Conservation (phyloP, 2,888 invertebrate species). For the Morpho deidamia region DNA sequence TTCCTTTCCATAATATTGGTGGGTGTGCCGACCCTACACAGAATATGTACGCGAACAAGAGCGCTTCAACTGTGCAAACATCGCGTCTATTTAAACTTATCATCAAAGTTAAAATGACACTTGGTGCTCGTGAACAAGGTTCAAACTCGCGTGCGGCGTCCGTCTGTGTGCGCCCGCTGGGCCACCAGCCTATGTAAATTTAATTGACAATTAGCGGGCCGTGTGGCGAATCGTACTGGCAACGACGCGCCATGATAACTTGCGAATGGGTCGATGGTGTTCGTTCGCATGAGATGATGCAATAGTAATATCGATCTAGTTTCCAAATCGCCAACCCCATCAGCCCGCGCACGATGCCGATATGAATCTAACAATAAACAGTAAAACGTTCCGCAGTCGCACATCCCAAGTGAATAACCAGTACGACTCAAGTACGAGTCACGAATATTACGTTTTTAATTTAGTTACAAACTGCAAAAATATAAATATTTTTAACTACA, state of each 20-base stretch:
- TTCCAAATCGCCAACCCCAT: no score
- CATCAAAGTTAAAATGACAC: not conserved
- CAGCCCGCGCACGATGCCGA: no score
- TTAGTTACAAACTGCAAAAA: no score
- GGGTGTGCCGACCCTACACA: not conserved
- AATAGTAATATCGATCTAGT: not conserved
- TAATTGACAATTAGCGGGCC: constrained; percentile 6
- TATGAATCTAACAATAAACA: no score
- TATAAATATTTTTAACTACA: no score
- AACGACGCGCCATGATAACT: not conserved
- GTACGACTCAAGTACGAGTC: no score
- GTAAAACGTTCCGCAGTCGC: no score
- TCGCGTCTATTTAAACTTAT: not conserved
- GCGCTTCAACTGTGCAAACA: constrained; percentile 8
- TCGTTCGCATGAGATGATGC: not conserved
- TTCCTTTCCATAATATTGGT: no score
- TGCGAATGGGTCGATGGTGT: not conserved
- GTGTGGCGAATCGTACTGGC: not conserved
- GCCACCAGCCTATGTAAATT: constrained; percentile 4
- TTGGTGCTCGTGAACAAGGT: not conserved
- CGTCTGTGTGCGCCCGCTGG: not conserved
- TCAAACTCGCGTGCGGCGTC: not conserved
- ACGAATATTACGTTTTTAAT: no score
- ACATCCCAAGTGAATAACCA: no score
- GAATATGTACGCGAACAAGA: constrained; percentile 1